Conservation (phyloP, 2,797 vertebrate species). For the Rhinophrynus dorsalis region DNA sequence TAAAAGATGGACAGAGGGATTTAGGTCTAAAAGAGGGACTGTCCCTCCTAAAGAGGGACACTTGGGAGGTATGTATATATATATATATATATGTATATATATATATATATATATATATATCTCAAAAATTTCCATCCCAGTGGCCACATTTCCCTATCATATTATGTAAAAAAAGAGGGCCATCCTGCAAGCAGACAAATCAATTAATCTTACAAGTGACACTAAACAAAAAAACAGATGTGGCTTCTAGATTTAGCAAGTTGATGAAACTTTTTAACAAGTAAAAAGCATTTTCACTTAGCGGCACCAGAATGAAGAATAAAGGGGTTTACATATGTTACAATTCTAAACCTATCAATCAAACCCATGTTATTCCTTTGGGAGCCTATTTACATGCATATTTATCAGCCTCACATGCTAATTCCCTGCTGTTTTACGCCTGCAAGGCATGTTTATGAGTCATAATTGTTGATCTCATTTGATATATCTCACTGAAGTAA, state of each 20-base stretch:
- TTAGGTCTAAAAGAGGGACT: no score
- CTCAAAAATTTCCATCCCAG: no score
- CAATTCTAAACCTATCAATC: conserved; percentile 99
- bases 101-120: no score
- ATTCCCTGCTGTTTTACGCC: conserved; percentile 97
- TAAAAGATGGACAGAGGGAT: no score
- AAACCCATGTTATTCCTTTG: conserved; percentile 97
- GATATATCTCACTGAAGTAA: conserved; percentile 98
- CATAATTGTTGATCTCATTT: conserved; percentile 99
- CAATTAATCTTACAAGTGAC: conserved; percentile 92
- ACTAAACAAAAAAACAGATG: conserved; percentile 93
- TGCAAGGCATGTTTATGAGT: conserved; percentile 99
- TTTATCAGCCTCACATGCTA: conserved; percentile 99
- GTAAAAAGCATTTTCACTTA: conserved; percentile 88
- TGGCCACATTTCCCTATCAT: not conserved
- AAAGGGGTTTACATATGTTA: conserved; percentile 99
- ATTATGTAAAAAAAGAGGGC: conserved; percentile 51
- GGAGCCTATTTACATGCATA: conserved; percentile 99
- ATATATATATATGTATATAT: no score
- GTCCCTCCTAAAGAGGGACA: no score
- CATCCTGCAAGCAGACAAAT: conserved; percentile 72
- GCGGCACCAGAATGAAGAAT: conserved; percentile 92
- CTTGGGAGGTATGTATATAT: no score
- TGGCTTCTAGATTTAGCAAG: conserved; percentile 98
- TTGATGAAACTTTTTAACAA: conserved; percentile 99